These are phyloP conservation scores for Pituophis catenifer DNA, from an alignment of 2,113 vertebrate genomes.

Conservation along the genomic window DNA sequence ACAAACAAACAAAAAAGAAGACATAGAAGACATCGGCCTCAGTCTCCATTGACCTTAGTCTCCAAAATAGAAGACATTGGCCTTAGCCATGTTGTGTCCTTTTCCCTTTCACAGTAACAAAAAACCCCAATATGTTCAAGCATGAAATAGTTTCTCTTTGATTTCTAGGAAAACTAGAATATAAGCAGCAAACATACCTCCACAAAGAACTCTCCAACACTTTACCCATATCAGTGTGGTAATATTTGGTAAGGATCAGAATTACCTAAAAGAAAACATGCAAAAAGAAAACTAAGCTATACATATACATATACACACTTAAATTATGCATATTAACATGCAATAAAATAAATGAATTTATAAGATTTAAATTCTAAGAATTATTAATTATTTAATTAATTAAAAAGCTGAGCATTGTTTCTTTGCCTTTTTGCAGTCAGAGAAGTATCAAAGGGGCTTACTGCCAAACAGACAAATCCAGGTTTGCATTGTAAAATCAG, in stretches of 20 bases:
- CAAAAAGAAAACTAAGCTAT: conserved; percentile 20
- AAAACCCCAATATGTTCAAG: neutral
- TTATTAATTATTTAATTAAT: neutral
- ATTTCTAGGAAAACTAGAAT: accelerated
- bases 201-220: conserved; percentile 95
- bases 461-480: neutral
- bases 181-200: conserved; percentile 72
- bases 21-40: neutral
- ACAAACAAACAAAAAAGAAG: neutral
- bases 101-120: conserved; percentile 7
- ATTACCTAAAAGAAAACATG: conserved; percentile 81
- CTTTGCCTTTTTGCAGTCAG: neutral
- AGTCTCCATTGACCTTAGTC: neutral
- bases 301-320: neutral
- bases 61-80: neutral
- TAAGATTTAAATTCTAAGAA: neutral
- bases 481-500: neutral
- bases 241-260: conserved; percentile 96
- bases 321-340: neutral
- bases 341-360: neutral
- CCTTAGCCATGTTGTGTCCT: neutral
- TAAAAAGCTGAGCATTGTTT: neutral
- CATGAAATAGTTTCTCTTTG: neutral
- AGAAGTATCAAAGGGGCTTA: neutral
- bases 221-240: conserved; percentile 94